These are phyloP conservation scores for Harpalus rufipes DNA, from an alignment of 2,888 invertebrate genomes.

Conservation along the genomic window DNA sequence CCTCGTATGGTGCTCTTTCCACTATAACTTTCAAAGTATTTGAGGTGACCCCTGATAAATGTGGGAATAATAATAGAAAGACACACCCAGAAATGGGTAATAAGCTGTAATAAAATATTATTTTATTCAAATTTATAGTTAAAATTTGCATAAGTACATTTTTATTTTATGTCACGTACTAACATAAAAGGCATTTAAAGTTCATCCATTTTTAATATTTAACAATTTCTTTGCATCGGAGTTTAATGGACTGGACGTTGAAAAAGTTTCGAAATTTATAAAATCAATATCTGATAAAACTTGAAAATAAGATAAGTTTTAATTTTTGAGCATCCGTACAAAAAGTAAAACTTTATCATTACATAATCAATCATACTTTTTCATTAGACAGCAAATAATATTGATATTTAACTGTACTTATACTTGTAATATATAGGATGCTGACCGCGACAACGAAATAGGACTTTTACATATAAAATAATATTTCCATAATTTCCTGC, in stretches of 20 bases:
- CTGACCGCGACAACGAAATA: too few species aligned
- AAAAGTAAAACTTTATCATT: background rate
- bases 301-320: background rate
- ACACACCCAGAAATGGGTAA: too few species aligned
- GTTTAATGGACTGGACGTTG: background rate
- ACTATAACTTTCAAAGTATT: too few species aligned
- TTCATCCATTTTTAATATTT: background rate
- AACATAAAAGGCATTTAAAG: too few species aligned
- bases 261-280: background rate
- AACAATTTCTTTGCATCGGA: background rate
- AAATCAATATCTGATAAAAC: background rate
- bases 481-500: too few species aligned
- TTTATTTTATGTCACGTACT: background rate
- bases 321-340: background rate
- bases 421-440: background rate
- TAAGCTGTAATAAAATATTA: too few species aligned
- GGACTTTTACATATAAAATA: too few species aligned
- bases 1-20: too few species aligned
- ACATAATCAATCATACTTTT: background rate
- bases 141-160: background rate
- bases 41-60: too few species aligned
- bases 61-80: too few species aligned
- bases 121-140: background rate
- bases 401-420: background rate
- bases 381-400: background rate